phyloP scores from a whole-genome alignment of 2,113 vertebrate genomes.

The Thamnophis sirtalis region DNA sequence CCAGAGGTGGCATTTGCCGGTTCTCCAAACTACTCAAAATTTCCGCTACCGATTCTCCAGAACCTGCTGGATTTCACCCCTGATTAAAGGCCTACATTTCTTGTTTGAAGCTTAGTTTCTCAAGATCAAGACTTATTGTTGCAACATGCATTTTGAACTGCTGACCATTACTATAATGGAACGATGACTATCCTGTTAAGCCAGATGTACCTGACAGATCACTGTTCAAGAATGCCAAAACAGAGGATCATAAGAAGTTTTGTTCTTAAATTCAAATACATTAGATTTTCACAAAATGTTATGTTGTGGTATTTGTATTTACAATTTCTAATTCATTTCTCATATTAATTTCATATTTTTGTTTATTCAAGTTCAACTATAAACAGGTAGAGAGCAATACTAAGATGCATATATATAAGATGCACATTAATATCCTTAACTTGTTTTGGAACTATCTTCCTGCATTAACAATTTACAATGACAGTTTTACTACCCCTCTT shows the following conservation, averaged over 20 bases:
- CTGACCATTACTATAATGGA: not conserved
- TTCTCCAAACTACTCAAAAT: too few species aligned
- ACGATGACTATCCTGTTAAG: not conserved
- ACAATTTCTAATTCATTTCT: not conserved
- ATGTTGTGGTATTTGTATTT: not conserved
- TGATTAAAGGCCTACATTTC: not conserved
- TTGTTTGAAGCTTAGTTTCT: not conserved
- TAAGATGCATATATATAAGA: not conserved
- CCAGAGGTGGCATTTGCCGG: too few species aligned
- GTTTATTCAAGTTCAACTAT: not conserved
- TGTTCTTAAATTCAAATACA: not conserved
- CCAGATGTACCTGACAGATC: not conserved
- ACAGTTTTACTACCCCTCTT: constrained; percentile 28
- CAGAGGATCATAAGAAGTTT: not conserved
- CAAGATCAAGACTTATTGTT: not conserved
- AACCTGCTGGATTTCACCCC: too few species aligned
- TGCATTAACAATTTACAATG: not conserved
- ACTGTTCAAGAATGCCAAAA: not conserved
- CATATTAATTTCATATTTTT: not conserved
- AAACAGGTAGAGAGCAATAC: not conserved
- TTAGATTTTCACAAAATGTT: not conserved
- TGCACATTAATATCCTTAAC: not conserved
- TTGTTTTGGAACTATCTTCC: not conserved
- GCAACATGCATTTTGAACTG: not conserved
- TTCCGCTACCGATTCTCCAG: too few species aligned